Evolutionary conservation across 2,888 invertebrate species (phyloP).

Genomic region (Lypha dubia): DNA sequence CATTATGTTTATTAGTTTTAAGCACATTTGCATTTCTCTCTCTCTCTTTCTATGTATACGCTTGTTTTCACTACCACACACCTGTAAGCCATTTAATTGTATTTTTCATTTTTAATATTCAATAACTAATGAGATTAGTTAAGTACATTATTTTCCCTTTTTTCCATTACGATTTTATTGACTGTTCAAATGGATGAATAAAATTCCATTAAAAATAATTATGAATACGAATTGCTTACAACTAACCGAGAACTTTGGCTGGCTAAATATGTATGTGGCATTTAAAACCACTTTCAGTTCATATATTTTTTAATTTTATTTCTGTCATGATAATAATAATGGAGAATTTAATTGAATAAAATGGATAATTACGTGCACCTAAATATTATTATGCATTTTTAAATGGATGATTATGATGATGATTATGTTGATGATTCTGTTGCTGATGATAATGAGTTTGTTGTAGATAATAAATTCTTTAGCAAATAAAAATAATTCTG

Average conservation of each 20-base stretch:
- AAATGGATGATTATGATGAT: constrained; percentile 7
- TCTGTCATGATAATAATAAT: neutral
- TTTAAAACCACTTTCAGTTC: constrained; percentile 7
- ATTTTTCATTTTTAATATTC: constrained; percentile 14
- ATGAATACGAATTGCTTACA: constrained; percentile 7
- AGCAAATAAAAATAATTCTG: neutral
- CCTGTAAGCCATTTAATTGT: neutral
- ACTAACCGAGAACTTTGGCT: neutral
- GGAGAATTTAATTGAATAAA: constrained; percentile 10
- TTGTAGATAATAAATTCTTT: neutral
- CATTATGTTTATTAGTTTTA: neutral
- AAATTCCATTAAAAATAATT: constrained; percentile 46
- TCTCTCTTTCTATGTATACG: neutral
- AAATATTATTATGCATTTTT: constrained; percentile 23
- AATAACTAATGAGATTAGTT: constrained; percentile 28
- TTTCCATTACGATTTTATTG: constrained; percentile 10
- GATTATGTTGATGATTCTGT: neutral
- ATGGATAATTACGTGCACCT: constrained; percentile 31
- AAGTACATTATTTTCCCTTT: neutral
- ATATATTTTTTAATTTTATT: constrained; percentile 3
- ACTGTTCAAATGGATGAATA: constrained; percentile 21
- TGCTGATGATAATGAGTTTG: neutral
- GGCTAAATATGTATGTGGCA: constrained; percentile 13
- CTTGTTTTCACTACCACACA: neutral
- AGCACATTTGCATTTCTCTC: neutral